Percentiles rank a stretch among this genome's conserved stretches.
These are phyloP conservation scores for Thymelicus sylvestris DNA, from an alignment of 2,888 invertebrate genomes.

Conservation along the genomic window DNA sequence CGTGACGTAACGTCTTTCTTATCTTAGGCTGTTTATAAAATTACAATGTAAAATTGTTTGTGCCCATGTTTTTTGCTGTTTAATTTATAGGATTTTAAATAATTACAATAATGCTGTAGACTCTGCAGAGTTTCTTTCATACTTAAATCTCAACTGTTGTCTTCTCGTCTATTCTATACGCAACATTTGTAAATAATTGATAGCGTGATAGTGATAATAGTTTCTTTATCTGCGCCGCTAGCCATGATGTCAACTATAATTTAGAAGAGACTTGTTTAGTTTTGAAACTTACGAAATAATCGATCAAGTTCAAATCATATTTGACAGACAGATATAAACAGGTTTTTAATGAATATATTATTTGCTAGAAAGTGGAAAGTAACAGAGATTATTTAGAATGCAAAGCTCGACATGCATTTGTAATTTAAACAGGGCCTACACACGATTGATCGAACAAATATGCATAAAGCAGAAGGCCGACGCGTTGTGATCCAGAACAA, in stretches of 20 bases:
- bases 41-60: too few relatives aligned
- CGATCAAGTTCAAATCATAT: too few relatives aligned
- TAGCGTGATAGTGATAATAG: neutral
- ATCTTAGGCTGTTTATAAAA: too few relatives aligned
- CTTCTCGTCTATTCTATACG: neutral
- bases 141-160: neutral
- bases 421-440: neutral
- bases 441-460: conserved; percentile 14
- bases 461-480: neutral
- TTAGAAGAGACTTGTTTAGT: too few relatives aligned
- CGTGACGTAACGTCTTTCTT: too few relatives aligned
- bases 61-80: too few relatives aligned
- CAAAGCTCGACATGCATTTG: neutral
- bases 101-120: too few relatives aligned
- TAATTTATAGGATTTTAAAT: too few relatives aligned
- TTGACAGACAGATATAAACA: neutral
- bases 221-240: neutral
- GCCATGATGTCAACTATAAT: too few relatives aligned
- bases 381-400: neutral
- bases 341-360: neutral
- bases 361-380: neutral
- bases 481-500: conserved; percentile 14
- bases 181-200: neutral
- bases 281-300: too few relatives aligned
- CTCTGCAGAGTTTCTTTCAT: too few relatives aligned